Base-by-base conservation (phyloP, 2,113 vertebrate genomes). In the Poicephalus gulielmi region DNA sequence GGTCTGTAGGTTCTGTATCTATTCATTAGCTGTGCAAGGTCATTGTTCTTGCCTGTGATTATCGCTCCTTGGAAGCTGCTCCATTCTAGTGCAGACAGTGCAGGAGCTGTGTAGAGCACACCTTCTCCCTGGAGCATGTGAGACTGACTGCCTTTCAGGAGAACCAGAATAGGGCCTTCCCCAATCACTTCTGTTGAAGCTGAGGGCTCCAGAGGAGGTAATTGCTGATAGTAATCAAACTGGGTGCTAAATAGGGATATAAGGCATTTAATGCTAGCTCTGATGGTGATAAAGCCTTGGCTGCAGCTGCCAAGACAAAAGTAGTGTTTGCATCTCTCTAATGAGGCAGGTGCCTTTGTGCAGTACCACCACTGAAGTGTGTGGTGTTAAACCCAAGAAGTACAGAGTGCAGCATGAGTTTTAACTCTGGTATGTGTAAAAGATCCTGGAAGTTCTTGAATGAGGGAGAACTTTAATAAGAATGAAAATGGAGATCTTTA, bases 201-300 rank as follows among this genome's bases (percentile, higher is more conserved):
- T 52, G 85, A 69, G 86, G 62, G 35, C 46, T 86, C 52, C 68
- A n/a, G 83, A 73, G 86, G 53, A 95, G 80, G 71, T 75, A 90
- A 84, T 64, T 80, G 73, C 68, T 94, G 95, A 78, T 83, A 90
- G 68, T 70, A 68, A 50, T 95, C 86, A 86, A 64, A 66, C 80
- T 70, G 79, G 93, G 90, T 77, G 77, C 76, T 96, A 83, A 96
- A 80, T n/a, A 83, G 83, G 53, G 55, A 62, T 75, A 83, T 52
- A 78, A 94, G 88, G 73, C 76, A 39, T 86, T 86, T 83, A 81
- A 76, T 82, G 90, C 83, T 90, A 86, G 76, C 55, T 85, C 70
- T 75, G 75, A 55, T 53, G 83, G 67, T 94, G 92, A 70, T 78
- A 83, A 92, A 96, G 90, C 88, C 79, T 68, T 88, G 79, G 85